Base-by-base conservation (phyloP, 1,140 invertebrate species). In the Heliconius hermathena region DNA sequence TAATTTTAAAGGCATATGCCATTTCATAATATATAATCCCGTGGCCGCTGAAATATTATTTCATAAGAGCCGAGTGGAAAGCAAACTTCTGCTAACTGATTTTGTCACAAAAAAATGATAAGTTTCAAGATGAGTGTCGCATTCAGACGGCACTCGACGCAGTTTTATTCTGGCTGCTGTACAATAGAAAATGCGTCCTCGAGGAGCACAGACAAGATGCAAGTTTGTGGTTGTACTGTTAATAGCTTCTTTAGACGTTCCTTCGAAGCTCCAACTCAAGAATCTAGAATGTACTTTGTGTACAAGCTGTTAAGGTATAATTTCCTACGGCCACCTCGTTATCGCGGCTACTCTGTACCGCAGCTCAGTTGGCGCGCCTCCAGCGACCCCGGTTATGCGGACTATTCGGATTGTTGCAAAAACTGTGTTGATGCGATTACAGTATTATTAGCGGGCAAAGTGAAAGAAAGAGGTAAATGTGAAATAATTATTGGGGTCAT, bases 141-240 rank as follows among this genome's bases (percentile, higher is more conserved):
- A 41, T 66, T 38, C 74, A 66, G 74, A 57, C 36, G 26, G 54
- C 54, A 22, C 54, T 75, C 29, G 46, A 36, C 20, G 16, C 29
- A 52, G 22, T 76, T 71, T 71, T 49, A 71, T 76, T 76, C 57
- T 29, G 29, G 38, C 9, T 18, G 29, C 57, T 29, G n/a, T 16
- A 57, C 73, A 72, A 75, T 54, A 71, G 57, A 75, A 66, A 79
- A 46, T 75, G 73, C 41, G 74, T 73, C 71, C 73, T 75, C 73
- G 46, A 79, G 73, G 71, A 46, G 46, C 46, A 49, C 54, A 74
- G 74, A 75, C 73, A 75, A 75, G 57, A 74, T 29, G 13, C 78
- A 79, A 79, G 54, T 79, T 79, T 66, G 78, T 79, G 78, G 54
- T 75, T 41, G 26, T 71, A 78, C 73, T 78, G 78, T 79, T 75